Evolutionary conservation across 2,113 vertebrate species (phyloP).

Genomic region (Scophthalmus maximus): DNA sequence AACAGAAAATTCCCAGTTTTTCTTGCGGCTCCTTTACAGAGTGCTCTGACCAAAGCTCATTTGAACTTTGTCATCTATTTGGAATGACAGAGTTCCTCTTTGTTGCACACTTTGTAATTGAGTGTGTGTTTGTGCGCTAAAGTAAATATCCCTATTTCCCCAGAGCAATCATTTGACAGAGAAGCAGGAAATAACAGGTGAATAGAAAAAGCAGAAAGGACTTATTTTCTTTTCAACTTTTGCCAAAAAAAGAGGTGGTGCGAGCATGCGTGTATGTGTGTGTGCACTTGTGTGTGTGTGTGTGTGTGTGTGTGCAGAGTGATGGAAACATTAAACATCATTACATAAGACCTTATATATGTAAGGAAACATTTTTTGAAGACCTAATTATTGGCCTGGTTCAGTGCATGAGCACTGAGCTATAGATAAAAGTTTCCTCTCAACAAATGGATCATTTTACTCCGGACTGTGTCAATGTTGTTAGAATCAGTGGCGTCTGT

Average conservation of each 20-base stretch:
- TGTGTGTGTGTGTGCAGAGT: background rate
- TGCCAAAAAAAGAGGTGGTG: background rate
- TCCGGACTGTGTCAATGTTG: background rate
- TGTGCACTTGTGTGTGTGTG: background rate
- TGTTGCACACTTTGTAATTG: too few species aligned
- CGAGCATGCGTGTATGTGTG: background rate
- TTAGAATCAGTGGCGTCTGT: background rate
- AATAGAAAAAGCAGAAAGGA: background rate
- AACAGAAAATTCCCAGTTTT: too few species aligned
- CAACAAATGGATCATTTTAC: constrained; percentile 45
- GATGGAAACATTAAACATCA: constrained; percentile 16
- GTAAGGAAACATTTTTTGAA: background rate
- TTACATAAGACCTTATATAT: constrained; percentile 23
- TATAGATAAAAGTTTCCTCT: constrained; percentile 24
- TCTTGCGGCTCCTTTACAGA: too few species aligned
- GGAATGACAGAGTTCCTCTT: too few species aligned
- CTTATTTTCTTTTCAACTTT: background rate
- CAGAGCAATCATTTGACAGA: background rate
- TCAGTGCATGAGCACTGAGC: constrained; percentile 23
- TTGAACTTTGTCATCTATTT: too few species aligned
- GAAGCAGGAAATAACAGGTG: background rate
- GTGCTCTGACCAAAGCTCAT: too few species aligned
- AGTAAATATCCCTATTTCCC: background rate
- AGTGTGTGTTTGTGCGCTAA: background rate
- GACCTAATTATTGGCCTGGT: constrained; percentile 23